These are phyloP conservation scores for Montifringilla adamsi DNA, from an alignment of 2,113 vertebrate species.

Conservation along the genomic window DNA sequence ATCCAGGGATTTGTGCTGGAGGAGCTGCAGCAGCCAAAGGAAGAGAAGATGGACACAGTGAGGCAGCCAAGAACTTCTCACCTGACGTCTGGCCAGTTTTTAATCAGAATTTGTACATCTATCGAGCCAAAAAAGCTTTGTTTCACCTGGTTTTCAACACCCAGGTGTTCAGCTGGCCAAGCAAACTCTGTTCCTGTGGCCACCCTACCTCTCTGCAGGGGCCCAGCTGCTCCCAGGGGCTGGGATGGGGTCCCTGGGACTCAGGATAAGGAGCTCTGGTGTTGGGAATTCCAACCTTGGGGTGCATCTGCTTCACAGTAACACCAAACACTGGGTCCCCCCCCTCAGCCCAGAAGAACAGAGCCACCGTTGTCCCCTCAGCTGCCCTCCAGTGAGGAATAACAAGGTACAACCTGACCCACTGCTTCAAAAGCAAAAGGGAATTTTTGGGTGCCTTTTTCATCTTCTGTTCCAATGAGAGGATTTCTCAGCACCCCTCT, in stretches of 20 bases:
- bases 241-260: not conserved
- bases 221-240: not conserved
- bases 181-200: not conserved
- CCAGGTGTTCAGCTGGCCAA: accelerated
- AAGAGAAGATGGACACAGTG: not conserved
- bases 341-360: not conserved
- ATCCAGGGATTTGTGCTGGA: not conserved
- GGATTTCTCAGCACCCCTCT: not conserved
- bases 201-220: not conserved
- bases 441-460: not conserved
- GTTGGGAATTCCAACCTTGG: not conserved
- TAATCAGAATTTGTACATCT: not conserved
- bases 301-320: slow-evolving; percentile 3
- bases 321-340: not conserved
- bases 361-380: not conserved
- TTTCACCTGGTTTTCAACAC: accelerated
- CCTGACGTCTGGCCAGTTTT: not conserved
- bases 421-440: not conserved
- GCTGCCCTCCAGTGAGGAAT: not conserved
- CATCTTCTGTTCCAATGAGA: not conserved
- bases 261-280: not conserved
- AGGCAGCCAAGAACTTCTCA: not conserved
- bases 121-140: accelerated
- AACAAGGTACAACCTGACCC: not conserved
- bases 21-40: not conserved